Base-by-base conservation (phyloP, 1,140 invertebrate genomes). In the Lordiphosa mommai region DNA sequence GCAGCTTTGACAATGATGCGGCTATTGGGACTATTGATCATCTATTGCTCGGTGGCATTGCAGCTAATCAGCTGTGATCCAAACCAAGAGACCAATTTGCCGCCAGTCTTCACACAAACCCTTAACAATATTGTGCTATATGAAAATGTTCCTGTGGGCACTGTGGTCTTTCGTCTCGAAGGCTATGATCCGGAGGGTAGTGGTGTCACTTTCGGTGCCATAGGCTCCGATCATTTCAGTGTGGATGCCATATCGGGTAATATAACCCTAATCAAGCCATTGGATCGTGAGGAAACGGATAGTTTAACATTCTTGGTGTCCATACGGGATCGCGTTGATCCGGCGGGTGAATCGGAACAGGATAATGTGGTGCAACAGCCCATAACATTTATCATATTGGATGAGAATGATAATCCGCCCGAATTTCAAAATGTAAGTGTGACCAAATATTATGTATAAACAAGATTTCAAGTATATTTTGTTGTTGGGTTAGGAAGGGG, bases 361-460 rank as follows among this genome's bases (percentile, higher is more conserved):
- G 94, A 94, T 65, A 96, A 96, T 89, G 89, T 96, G 51, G 93
- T 96, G 3, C 90, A 92, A 57, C 93, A 96, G 13, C 93, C 94
- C 4, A 93, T 96, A 12, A 94, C 93, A 37, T 93, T 97, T 34
- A 96, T 97, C 14, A 93, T 98, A 29, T 88, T 95, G 3, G 96
- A 98, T 85, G 94, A 95, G 70, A 97, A 98, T 86, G 96, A 98
- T 74, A 97, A 97, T 90, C 90, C 94, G 17, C 96, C 96, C 3
- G 91, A 92, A 51, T 97, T 97, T 89, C 91, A 93, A 89, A 92
- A 94, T 89, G 94, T 95, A 89, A 70, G 63, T 47, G 12, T 12
- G 4, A 34, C 91, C 13, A 34, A 9, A 30, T 12, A 14, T 27
- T 27, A 4, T 14, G 9, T 29, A 6, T 8, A 14, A 23, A 9